A percentile compares a stretch with the other conserved stretches of the same genome.
phyloP scores from a whole-genome alignment of 2,113 vertebrate genomes.

The Salvelinus fontinalis region DNA sequence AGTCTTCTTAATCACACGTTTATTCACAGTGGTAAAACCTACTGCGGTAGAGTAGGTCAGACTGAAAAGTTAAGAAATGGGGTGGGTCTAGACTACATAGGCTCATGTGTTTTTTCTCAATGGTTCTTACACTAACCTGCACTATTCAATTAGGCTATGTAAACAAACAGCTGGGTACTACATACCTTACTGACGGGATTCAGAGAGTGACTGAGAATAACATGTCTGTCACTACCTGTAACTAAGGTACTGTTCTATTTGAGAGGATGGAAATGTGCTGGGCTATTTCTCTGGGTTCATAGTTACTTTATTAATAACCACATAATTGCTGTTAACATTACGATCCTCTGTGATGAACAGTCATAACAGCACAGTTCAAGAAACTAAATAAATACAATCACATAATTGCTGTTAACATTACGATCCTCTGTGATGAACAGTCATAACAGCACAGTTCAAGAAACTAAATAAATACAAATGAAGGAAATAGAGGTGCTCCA shows the following conservation, averaged over 20 bases:
- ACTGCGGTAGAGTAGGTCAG: background rate
- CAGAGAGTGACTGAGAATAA: background rate
- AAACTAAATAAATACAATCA: no score
- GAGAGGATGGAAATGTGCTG: background rate
- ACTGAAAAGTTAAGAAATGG: background rate
- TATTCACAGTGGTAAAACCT: no score
- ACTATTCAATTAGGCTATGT: background rate
- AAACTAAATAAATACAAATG: no score
- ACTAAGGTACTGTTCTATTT: background rate
- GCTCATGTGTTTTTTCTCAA: background rate
- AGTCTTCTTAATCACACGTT: no score
- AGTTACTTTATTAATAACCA: no score
- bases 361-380: no score
- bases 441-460: no score
- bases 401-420: no score
- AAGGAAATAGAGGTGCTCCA: conserved; percentile 14
- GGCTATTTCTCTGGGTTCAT: background rate
- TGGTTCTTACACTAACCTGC: background rate
- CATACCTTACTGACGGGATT: background rate
- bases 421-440: no score
- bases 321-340: no score
- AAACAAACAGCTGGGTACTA: background rate
- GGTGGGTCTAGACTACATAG: background rate
- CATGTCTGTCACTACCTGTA: background rate
- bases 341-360: no score